Conservation (phyloP, 2,888 invertebrate genomes). For the Gerris lacustris region DNA sequence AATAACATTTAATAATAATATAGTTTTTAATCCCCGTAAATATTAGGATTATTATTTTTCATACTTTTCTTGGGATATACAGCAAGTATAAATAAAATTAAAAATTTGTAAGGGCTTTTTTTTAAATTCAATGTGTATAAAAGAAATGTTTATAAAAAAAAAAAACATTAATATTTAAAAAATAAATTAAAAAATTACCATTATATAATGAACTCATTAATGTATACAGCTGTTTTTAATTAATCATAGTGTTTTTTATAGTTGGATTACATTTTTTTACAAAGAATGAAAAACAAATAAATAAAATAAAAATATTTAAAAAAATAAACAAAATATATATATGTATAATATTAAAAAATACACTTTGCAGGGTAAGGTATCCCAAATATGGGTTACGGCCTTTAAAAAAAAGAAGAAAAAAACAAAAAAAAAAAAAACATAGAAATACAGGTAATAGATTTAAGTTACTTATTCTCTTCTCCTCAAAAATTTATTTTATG, state of each 20-base stretch:
- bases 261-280: too few species aligned
- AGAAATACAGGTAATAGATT: constrained; percentile 4
- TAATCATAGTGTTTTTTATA: too few species aligned
- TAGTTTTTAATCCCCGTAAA: too few species aligned
- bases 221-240: too few species aligned
- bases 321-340: constrained; percentile 24
- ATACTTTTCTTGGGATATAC: too few species aligned
- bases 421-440: constrained; percentile 24
- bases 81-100: not conserved
- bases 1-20: too few species aligned
- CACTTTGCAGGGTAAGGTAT: constrained; percentile 30
- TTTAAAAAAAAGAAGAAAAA: constrained; percentile 28
- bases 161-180: too few species aligned
- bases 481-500: not conserved
- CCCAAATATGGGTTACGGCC: constrained; percentile 28
- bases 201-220: too few species aligned
- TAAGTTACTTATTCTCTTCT: not conserved
- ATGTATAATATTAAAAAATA: constrained; percentile 2
- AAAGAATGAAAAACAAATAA: too few species aligned
- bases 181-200: too few species aligned
- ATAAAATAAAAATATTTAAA: not conserved
- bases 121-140: constrained; percentile 5
- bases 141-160: too few species aligned
- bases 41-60: too few species aligned
- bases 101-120: constrained; percentile 12